Evolutionary conservation across 30 jellyfish, hydroid and myxozoan species (phyloP).

Genomic region (Hydra vulgaris): DNA sequence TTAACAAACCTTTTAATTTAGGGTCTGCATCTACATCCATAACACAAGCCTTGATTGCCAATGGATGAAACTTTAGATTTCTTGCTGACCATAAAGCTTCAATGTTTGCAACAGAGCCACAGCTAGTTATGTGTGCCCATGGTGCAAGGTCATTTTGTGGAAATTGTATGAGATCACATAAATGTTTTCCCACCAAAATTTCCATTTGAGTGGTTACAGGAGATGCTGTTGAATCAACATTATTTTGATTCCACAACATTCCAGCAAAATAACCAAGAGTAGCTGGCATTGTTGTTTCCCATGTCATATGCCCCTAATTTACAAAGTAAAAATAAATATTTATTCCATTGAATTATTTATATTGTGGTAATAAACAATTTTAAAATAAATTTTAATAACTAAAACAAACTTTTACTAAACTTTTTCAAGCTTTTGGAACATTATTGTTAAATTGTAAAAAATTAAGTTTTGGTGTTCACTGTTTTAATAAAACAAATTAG

Average conservation of each 20-base stretch:
- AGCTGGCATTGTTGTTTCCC: slow-evolving; percentile 51
- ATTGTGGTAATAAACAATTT: too few species aligned
- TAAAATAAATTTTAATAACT: too few species aligned
- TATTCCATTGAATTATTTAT: neutral
- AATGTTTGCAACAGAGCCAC: slow-evolving; percentile 43
- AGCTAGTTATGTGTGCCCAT: slow-evolving; percentile 53
- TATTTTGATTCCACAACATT: slow-evolving; percentile 57
- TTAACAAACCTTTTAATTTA: neutral
- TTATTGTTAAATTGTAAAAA: too few species aligned
- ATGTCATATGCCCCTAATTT: slow-evolving; percentile 53
- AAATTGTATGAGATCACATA: slow-evolving; percentile 38
- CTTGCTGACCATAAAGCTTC: slow-evolving; percentile 73
- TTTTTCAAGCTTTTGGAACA: too few species aligned
- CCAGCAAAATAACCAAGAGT: slow-evolving; percentile 55
- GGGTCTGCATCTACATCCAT: neutral
- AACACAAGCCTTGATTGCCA: slow-evolving; percentile 37
- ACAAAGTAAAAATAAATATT: neutral
- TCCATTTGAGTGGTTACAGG: slow-evolving; percentile 42
- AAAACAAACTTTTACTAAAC: too few species aligned
- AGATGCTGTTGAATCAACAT: slow-evolving; percentile 48
- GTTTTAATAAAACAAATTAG: too few species aligned
- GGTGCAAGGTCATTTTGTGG: slow-evolving; percentile 1
- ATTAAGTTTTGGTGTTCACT: too few species aligned
- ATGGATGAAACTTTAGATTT: slow-evolving; percentile 35
- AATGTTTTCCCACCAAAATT: slow-evolving; percentile 32